Base-by-base conservation (phyloP, 1,140 invertebrate species). In the Dufourea novaeangliae region DNA sequence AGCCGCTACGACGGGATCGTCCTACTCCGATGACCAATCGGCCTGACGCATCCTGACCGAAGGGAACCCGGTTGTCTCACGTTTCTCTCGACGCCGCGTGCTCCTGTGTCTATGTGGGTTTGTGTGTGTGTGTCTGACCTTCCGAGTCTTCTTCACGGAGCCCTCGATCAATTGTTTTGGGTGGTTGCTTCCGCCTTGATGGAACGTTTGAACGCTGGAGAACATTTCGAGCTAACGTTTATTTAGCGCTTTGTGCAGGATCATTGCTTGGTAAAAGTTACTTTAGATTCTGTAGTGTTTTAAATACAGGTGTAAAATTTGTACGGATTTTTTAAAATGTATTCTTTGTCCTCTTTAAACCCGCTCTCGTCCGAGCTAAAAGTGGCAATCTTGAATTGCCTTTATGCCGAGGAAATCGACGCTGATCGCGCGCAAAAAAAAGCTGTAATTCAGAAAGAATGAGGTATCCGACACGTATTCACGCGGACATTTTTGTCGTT, bases 11-110 rank as follows among this genome's bases (percentile, higher is more conserved):
- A 66, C 56, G 68, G n/a, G 78, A 83, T 69, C 78, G 72, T 85
- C 80, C 81, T 82, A 72, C 80, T 85, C 83, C 77, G 78, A 86
- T 85, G 79, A 87, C 86, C 86, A 79, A 87, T 87, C 86, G 80
- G 37, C 79, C 64, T 79, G 71, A 86, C 81, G 81, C 76, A 63
- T 86, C 81, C 67, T 72, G 41, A 70, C 62, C 44, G 57, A 20
- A 78, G 59, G 69, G 63, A 63, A 85, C 78, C 34, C 62, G 62
- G 67, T 78, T 79, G 83, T 83, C 80, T 86, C 80, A 85, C 72
- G 66, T 86, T 86, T 86, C 80, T 39, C 25, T 46, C 34, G 27
- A 37, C 57, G 57, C 46, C 64, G 25, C 20, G 44, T 8, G 10
- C 46, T 50, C 46, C 46, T n/a, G 46, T n/a, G n/a, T n/a, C n/a